phyloP scores from a whole-genome alignment of 2,888 invertebrate species.

The Choristoneura rosaceana region DNA sequence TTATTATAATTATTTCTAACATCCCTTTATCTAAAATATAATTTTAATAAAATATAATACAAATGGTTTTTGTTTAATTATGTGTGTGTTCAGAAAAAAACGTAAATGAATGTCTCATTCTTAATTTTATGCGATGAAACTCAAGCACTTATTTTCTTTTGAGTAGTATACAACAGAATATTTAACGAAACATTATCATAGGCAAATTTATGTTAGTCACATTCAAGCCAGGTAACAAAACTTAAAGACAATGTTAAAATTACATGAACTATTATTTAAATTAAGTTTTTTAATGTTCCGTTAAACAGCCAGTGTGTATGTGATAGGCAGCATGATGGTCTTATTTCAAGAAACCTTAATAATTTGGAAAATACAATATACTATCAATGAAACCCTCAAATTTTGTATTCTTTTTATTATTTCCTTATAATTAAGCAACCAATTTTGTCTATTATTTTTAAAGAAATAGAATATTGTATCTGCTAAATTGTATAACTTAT shows the following conservation, averaged over 20 bases:
- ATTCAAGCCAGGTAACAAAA: not conserved
- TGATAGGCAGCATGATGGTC: too few species aligned
- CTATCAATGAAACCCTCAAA: constrained; percentile 17
- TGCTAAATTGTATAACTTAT: constrained; percentile 12
- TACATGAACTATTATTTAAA: too few species aligned
- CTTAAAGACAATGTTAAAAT: too few species aligned
- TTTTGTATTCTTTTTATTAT: constrained; percentile 13
- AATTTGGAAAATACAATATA: constrained; percentile 14
- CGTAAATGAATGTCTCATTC: too few species aligned
- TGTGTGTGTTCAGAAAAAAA: too few species aligned
- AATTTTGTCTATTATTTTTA: constrained; percentile 14
- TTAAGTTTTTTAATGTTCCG: too few species aligned
- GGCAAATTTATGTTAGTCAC: not conserved
- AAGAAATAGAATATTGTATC: constrained; percentile 14
- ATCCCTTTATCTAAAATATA: too few species aligned
- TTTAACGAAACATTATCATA: not conserved
- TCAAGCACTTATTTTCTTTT: too few species aligned
- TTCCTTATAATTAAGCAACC: constrained; percentile 21
- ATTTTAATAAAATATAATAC: too few species aligned
- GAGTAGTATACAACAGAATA: not conserved
- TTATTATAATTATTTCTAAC: too few species aligned
- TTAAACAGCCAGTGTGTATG: not conserved
- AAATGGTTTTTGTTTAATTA: too few species aligned
- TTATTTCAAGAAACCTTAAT: not conserved
- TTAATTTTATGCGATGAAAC: too few species aligned